Percentiles rank a stretch among this genome's conserved stretches.
These are phyloP conservation scores for Chymomyza procnemis DNA, from an alignment of 2,888 invertebrate species.

Conservation along the genomic window DNA sequence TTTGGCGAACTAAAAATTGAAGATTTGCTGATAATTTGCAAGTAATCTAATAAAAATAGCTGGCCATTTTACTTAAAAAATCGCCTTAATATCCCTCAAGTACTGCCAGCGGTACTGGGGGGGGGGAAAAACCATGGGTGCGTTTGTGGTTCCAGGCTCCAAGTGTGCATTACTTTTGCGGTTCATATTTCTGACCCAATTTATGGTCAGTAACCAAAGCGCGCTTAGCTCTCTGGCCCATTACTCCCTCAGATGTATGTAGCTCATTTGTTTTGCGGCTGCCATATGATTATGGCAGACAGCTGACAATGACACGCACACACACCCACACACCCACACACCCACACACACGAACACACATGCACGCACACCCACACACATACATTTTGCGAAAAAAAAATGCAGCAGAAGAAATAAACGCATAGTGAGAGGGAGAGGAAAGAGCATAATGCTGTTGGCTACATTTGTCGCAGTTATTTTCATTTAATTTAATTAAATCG, in stretches of 20 bases:
- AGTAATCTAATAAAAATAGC: too few relatives aligned
- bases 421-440: not conserved
- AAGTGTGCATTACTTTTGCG: conserved; percentile 39
- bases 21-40: too few relatives aligned
- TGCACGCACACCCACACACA: conserved; percentile 1
- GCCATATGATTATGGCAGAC: conserved; percentile 44
- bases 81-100: too few relatives aligned
- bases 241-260: conserved; percentile 29
- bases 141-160: not conserved
- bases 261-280: conserved; percentile 56
- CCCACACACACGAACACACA: conserved; percentile 15
- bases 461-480: conserved; percentile 30
- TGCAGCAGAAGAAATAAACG: too few relatives aligned
- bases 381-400: too few relatives aligned
- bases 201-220: conserved; percentile 35
- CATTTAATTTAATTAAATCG: conserved; percentile 59
- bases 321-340: not conserved
- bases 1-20: too few relatives aligned
- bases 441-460: not conserved
- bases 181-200: conserved; percentile 55
- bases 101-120: not conserved
- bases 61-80: too few relatives aligned
- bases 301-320: conserved; percentile 32
- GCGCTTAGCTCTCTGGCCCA: conserved; percentile 8
- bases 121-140: not conserved